A percentile compares a stretch with the other conserved stretches of the same genome.
These are phyloP conservation scores for Caerostris darwini DNA, from an alignment of 1,140 invertebrate genomes.

Conservation along the genomic window DNA sequence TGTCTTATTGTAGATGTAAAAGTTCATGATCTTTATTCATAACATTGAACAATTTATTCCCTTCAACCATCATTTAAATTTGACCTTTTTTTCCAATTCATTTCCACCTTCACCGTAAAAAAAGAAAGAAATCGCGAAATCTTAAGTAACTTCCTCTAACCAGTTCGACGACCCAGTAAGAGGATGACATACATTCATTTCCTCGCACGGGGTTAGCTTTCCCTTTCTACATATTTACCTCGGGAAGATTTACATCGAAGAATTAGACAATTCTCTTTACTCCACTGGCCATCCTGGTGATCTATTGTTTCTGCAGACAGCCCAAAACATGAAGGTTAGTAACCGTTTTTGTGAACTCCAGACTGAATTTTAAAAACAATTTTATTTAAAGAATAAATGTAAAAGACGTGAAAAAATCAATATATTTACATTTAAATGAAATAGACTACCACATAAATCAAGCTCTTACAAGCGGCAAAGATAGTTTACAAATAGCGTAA, in stretches of 20 bases:
- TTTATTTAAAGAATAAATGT: too few species aligned
- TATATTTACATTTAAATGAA: too few species aligned
- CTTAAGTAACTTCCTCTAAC: not conserved
- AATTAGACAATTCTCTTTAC: not conserved
- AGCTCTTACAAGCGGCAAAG: too few species aligned
- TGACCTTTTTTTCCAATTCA: not conserved
- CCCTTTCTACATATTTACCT: slow-evolving; percentile 18
- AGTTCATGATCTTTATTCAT: not conserved
- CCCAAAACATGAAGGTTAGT: slow-evolving; percentile 1
- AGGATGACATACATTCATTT: slow-evolving; percentile 40
- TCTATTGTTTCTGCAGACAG: not conserved
- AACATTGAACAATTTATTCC: not conserved
- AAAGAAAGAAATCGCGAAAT: not conserved
- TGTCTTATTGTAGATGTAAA: not conserved
- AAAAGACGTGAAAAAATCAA: too few species aligned
- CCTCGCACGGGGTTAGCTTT: not conserved
- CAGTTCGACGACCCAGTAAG: slow-evolving; percentile 23
- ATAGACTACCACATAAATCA: too few species aligned
- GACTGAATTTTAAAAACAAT: too few species aligned
- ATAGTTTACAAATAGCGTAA: too few species aligned
- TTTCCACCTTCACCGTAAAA: not conserved
- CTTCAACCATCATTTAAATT: not conserved
- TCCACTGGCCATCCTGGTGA: not conserved
- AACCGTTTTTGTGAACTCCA: too few species aligned
- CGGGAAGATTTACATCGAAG: not conserved